These are phyloP conservation scores for Heterodera carotae DNA, from an alignment of 1,140 invertebrate genomes.

Conservation along the genomic window DNA sequence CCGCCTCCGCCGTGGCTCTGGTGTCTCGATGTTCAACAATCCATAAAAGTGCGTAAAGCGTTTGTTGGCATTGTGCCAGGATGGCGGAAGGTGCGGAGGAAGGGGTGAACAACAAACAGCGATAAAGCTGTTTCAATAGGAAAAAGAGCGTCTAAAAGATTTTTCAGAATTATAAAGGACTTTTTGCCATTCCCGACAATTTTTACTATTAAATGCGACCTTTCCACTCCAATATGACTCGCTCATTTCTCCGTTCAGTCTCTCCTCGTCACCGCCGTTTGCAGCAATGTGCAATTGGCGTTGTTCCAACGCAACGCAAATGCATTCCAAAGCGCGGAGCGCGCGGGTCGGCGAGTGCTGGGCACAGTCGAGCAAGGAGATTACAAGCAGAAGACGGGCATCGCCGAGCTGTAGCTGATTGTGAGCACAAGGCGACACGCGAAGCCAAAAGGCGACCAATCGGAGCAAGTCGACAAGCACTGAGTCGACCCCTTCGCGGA, in stretches of 20 bases:
- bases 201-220: no score
- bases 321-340: conserved; percentile 34
- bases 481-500: conserved; percentile 50
- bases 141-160: conserved; percentile 47
- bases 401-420: conserved; percentile 2
- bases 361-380: conserved; percentile 21
- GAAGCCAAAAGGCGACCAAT: conserved; percentile 49
- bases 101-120: conserved; percentile 40
- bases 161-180: no score
- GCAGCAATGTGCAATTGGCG: neutral
- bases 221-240: neutral
- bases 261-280: conserved; percentile 24
- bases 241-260: neutral
- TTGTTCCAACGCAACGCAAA: conserved; percentile 41
- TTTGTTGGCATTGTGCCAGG: conserved; percentile 30
- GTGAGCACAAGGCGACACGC: conserved; percentile 19
- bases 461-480: conserved; percentile 46
- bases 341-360: neutral
- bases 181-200: no score
- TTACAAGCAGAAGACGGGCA: conserved; percentile 12
- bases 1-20: neutral
- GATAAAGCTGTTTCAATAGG: conserved; percentile 49
- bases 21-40: neutral
- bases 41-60: conserved; percentile 31
- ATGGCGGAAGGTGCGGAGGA: conserved; percentile 31